Conservation (phyloP, 2,888 invertebrate species). For the Cataglyphis rosenhaueri region DNA sequence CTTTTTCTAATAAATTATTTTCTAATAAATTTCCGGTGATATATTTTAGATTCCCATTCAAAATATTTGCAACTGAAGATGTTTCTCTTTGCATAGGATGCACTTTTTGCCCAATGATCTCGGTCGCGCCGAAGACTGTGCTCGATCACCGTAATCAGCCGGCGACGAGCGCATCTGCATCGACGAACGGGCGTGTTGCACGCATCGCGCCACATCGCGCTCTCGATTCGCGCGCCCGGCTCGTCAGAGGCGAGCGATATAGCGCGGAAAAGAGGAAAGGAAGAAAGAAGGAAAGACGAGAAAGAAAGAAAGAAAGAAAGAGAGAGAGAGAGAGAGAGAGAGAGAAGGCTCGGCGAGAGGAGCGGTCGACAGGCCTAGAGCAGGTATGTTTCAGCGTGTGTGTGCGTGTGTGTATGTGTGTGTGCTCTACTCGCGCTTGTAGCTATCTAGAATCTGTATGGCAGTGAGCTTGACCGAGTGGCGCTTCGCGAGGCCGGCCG, state of each 20-base stretch:
- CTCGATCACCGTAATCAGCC: conserved; percentile 25
- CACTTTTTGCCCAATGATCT: conserved; percentile 12
- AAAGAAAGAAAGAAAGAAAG: background rate
- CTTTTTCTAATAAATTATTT: background rate
- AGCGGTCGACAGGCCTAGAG: conserved; percentile 75
- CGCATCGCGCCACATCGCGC: conserved; percentile 32
- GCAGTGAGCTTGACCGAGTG: conserved; percentile 84
- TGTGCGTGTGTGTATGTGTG: background rate
- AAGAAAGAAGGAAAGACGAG: conserved; percentile 12
- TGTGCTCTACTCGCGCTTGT: conserved; percentile 28
- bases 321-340: background rate
- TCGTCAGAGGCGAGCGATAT: conserved; percentile 30
- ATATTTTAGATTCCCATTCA: background rate
- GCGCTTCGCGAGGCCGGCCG: conserved; percentile 84
- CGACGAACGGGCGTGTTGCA: conserved; percentile 14
- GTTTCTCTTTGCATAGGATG: background rate
- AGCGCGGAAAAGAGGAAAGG: conserved; percentile 12
- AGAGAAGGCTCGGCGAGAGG: conserved; percentile 66
- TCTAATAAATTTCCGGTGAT: too few species aligned
- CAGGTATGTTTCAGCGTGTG: conserved; percentile 26
- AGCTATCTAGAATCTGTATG: conserved; percentile 76
- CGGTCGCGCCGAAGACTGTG: background rate
- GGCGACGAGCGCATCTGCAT: conserved; percentile 13
- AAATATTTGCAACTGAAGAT: conserved; percentile 6
- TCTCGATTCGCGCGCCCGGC: conserved; percentile 35